Base-by-base conservation (phyloP, 1,140 invertebrate genomes). In the Euwallacea fornicatus region DNA sequence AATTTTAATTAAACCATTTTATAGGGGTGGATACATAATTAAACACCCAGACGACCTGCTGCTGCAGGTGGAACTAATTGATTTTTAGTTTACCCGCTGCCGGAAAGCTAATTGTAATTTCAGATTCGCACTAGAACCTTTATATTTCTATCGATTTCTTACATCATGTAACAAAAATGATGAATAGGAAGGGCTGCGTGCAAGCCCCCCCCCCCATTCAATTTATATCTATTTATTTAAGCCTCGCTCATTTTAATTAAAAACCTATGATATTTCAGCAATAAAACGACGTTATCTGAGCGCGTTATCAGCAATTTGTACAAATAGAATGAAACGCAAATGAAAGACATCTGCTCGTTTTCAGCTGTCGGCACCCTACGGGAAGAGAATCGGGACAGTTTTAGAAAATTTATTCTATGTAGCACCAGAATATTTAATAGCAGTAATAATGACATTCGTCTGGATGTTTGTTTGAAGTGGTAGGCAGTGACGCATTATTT, bases 1-100 rank as follows among this genome's bases (percentile, higher is more conserved):
- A 66, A 66, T 66, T 66, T 66, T 66, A 66, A 66, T 66, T 66
- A 66, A 55, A 56, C 41, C 50, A 42, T 56, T 66, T 66, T 55
- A 66, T 66, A 66, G 50, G 64, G 64, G 64, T 41, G 41, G 50
- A 66, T 66, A 56, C 64, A 66, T 66, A 55, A 66, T 66, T 55
- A 66, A 66, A 66, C 42, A 66, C 64, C 64, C 64, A 66, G 50
- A 46, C 41, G 11, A 54, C 21, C 15, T 66, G 64, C 53, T 56
- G 64, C 43, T 33, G 64, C 64, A 66, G 64, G 53, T 66, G 64
- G 47, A 55, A 55, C 53, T 55, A 66, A 66, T 66, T 56, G 64
- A 66, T 66, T 55, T 66, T 66, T 42, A 43, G 21, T 56, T 55
- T 66, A 42, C n/a, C 15, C 15, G 41, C n/a, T 44, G 60, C 21